phyloP scores from a whole-genome alignment of 2,888 invertebrate genomes.

The Pachycephus smyrnensis region DNA sequence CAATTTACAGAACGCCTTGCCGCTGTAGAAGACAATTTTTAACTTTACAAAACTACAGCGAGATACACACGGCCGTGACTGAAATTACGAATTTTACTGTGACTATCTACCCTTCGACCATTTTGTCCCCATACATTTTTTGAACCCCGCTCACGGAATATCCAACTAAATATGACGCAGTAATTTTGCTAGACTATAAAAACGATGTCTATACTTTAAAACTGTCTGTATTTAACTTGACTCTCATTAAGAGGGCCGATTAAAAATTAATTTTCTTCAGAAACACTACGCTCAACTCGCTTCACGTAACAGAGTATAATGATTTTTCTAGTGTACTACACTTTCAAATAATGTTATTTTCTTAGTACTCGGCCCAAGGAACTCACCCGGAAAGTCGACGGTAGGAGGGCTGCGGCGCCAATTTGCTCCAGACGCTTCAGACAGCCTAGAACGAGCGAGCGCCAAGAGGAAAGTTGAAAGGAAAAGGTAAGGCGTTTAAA shows the following conservation, averaged over 20 bases:
- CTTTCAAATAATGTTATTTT: not conserved
- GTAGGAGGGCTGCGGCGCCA: not conserved
- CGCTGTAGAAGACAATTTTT: constrained; percentile 45
- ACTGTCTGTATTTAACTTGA: not conserved
- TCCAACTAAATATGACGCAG: not conserved
- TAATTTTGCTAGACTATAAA: not conserved
- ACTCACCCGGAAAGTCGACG: not conserved
- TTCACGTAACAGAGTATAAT: not conserved
- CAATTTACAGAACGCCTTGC: constrained; percentile 61
- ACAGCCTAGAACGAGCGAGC: not conserved
- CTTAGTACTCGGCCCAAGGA: not conserved
- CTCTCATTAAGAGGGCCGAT: not conserved
- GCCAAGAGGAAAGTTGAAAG: not conserved
- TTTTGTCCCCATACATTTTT: not conserved
- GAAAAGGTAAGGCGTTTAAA: not conserved
- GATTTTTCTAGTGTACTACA: not conserved
- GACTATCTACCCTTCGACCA: not conserved
- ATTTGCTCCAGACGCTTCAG: not conserved
- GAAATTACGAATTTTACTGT: not conserved
- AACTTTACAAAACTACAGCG: constrained; percentile 35
- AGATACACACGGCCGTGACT: not conserved
- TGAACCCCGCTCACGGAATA: not conserved
- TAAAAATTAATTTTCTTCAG: not conserved
- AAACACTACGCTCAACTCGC: not conserved
- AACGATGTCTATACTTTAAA: not conserved